These are phyloP conservation scores for Tachina lurida DNA, from an alignment of 2,888 invertebrate species.

Conservation along the genomic window DNA sequence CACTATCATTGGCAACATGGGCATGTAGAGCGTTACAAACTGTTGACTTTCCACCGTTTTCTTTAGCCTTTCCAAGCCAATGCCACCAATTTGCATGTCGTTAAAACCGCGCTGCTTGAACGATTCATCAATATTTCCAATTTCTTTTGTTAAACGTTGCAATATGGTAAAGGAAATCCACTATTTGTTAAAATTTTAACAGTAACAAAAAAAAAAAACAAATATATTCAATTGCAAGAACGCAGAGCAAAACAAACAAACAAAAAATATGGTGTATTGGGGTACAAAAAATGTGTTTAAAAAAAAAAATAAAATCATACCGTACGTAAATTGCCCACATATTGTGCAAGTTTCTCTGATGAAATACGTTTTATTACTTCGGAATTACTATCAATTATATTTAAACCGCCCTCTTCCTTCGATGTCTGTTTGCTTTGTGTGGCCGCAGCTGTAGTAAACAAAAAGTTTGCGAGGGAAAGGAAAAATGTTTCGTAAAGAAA, in stretches of 20 bases:
- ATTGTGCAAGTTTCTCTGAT: constrained; percentile 88
- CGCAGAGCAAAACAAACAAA: not conserved
- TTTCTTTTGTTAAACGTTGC: constrained; percentile 88
- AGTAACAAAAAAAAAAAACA: not conserved
- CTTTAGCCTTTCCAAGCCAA: constrained; percentile 89
- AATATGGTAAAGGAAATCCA: constrained; percentile 94
- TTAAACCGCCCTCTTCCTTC: constrained; percentile 79
- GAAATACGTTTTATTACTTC: constrained; percentile 82
- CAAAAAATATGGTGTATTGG: not conserved
- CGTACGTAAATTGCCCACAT: constrained; percentile 90
- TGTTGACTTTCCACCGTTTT: constrained; percentile 86
- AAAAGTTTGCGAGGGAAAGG: not conserved
- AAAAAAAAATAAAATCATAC: constrained; percentile 81
- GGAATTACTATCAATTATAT: constrained; percentile 81
- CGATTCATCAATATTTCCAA: constrained; percentile 88
- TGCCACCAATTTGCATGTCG: constrained; percentile 87
- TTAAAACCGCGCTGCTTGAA: constrained; percentile 88
- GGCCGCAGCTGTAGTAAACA: constrained; percentile 71
- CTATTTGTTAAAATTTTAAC: constrained; percentile 82
- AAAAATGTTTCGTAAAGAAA: constrained; percentile 6
- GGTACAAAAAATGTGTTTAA: constrained; percentile 35
- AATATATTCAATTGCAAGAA: not conserved
- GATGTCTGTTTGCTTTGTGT: constrained; percentile 79
- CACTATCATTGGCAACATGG: constrained; percentile 84
- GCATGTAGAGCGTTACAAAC: constrained; percentile 80